A percentile compares a stretch with the other conserved stretches of the same genome.
These are phyloP conservation scores for Luperina nickerlii DNA, from an alignment of 2,888 invertebrate species.

Conservation along the genomic window DNA sequence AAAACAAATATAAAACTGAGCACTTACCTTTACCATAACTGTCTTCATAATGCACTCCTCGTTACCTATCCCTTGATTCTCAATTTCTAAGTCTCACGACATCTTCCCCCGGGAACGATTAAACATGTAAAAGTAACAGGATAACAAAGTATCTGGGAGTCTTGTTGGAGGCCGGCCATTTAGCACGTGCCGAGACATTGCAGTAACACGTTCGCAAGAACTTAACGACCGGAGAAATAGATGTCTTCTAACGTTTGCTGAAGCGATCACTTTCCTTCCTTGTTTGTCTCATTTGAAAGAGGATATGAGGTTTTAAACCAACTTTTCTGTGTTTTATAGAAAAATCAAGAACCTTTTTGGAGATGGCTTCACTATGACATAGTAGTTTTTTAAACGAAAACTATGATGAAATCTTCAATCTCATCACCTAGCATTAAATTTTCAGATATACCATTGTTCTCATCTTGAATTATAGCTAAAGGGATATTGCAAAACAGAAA, in stretches of 20 bases:
- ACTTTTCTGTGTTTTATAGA: background rate
- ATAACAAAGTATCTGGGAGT: slow-evolving; percentile 87
- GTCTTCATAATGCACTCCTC: slow-evolving; percentile 22
- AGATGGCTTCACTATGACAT: no score
- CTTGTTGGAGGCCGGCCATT: slow-evolving; percentile 82
- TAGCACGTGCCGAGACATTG: slow-evolving; percentile 87
- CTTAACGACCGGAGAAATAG: slow-evolving; percentile 82
- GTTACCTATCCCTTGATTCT: slow-evolving; percentile 64
- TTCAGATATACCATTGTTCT: background rate
- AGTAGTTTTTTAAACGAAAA: background rate
- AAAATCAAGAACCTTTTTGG: background rate
- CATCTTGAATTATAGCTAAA: background rate
- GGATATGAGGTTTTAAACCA: background rate
- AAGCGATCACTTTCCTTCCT: slow-evolving; percentile 64
- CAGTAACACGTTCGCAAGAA: slow-evolving; percentile 85
- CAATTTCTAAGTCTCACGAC: slow-evolving; percentile 62
- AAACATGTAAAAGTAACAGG: slow-evolving; percentile 89
- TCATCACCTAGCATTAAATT: background rate
- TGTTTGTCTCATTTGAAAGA: slow-evolving; percentile 44
- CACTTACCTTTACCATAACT: background rate
- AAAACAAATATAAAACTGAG: background rate
- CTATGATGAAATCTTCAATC: background rate
- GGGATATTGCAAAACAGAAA: background rate
- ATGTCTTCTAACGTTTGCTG: slow-evolving; percentile 65
- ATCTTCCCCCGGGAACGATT: slow-evolving; percentile 84